A percentile compares a stretch with the other conserved stretches of the same genome.
Conservation (phyloP, 2,888 invertebrate genomes). For the Troides helena region DNA sequence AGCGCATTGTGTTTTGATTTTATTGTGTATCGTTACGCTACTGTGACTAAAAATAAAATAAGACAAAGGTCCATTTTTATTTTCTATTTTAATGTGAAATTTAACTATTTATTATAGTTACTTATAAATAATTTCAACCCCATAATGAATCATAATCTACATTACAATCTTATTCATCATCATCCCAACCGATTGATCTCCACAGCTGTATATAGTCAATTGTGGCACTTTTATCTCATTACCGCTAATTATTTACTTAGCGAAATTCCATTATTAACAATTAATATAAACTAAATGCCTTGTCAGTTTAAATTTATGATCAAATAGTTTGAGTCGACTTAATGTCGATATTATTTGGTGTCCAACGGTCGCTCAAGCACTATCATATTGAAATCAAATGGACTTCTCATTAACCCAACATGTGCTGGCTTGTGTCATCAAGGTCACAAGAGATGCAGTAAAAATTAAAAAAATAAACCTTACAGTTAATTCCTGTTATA, state of each 20-base stretch:
- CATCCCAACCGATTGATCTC: too few relatives aligned
- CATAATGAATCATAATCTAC: neutral
- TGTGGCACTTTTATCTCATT: too few relatives aligned
- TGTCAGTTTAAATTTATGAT: too few relatives aligned
- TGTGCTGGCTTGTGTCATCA: slow-evolving; percentile 28
- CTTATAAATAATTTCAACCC: slow-evolving; percentile 13
- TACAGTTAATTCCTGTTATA: slow-evolving; percentile 2
- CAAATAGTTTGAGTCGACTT: neutral
- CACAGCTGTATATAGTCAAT: too few relatives aligned
- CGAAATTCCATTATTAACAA: too few relatives aligned
- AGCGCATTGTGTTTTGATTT: slow-evolving; percentile 62
- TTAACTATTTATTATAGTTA: slow-evolving; percentile 25
- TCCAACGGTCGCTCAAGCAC: slow-evolving; percentile 54
- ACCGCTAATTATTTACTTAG: too few relatives aligned
- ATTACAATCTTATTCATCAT: too few relatives aligned
- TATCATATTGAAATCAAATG: slow-evolving; percentile 55
- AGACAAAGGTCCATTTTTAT: slow-evolving; percentile 48
- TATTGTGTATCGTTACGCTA: slow-evolving; percentile 61
- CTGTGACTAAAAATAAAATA: slow-evolving; percentile 49
- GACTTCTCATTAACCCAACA: slow-evolving; percentile 49
- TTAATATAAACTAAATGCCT: too few relatives aligned
- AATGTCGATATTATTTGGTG: slow-evolving; percentile 47
- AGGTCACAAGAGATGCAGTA: neutral
- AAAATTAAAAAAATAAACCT: slow-evolving; percentile 4
- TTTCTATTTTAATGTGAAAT: neutral